Base-by-base conservation (phyloP, 2,888 invertebrate genomes). In the Argynnis bischoffii region DNA sequence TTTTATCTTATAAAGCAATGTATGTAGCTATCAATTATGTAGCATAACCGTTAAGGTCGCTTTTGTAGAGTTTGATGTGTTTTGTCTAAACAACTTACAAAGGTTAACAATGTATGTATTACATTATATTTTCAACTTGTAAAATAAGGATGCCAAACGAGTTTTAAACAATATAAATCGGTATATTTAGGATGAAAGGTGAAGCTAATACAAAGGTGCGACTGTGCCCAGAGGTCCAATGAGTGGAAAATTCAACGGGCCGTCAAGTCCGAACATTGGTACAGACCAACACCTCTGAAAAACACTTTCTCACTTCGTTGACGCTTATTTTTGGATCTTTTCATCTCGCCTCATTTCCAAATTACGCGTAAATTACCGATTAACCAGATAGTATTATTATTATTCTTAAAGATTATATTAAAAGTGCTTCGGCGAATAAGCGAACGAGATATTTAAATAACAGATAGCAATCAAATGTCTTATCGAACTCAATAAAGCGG, bases 231-330 rank as follows among this genome's bases (percentile, higher is more conserved):
- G 83, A 87, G 83, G 85, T 81, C 90, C 90, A 87, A 85, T 88
- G 87, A 89, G 90, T 91, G 92, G 92, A 92, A 92, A 92, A 90
- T 91, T 89, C 86, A 88, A 80, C 88, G 90, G 89, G 84, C 90
- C 90, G 88, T 81, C 89, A 88, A 89, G 86, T 90, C 84, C 86
- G 85, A 86, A 81, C 85, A 84, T 81, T 85, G 86, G 88, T 83
- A 89, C 88, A 85, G 87, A 85, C 87, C 84, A 89, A 90, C 92
- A 89, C 92, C 92, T 92, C 90, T 88, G 88, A 88, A 92, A 90
- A 92, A 89, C 87, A 80, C 82, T 85, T 88, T 90, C 84, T 89
- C 92, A 90, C 89, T 84, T 84, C 83, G 82, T 77, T 89, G 89
- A 81, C 88, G 87, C 81, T 88, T 88, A 91, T 92, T 92, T 92